Base-by-base conservation (phyloP, 2,113 vertebrate species). In the Nannobrachium achirus region DNA sequence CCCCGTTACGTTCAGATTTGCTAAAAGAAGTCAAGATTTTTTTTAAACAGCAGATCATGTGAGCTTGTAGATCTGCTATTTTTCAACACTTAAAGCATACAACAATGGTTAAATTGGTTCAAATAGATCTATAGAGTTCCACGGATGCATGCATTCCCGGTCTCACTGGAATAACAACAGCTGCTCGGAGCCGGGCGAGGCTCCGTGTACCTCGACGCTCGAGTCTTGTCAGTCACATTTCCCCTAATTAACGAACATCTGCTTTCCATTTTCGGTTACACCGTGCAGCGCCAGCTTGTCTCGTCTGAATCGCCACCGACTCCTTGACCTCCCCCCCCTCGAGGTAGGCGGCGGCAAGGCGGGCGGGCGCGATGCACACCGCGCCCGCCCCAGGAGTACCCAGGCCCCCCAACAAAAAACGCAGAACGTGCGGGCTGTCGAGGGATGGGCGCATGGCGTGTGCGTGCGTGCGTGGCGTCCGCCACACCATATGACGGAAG, bases 191-290 rank as follows among this genome's bases (percentile, higher is more conserved):
- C 92, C 94, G 94, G 81, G 90, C 89, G 76, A 94, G n/a, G 94
- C 94, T 92, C 25, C 89, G 89, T 95, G 96, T 94, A 93, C 92
- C 75, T 87, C 90, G 91, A 94, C 93, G 94, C 95, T 94, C 94
- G 86, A 92, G 93, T 95, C 96, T 97, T 98, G 97, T 98, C 97
- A 98, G 93, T 97, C 96, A 96, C 95, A 93, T 96, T 95, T 97
- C 91, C 95, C 93, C 96, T 99, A 99, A 98, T 99, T 98, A 98
- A 95, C 90, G 93, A 99, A 98, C 97, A 99, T 97, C 97, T 99
- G 97, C 95, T 97, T 94, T 95, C 94, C 91, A 94, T 93, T 95
- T 96, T 94, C 93, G 92, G 95, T 96, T 96, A 94, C 96, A 95
- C 94, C 92, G 94, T 33, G n/a, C 93, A 87, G 93, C 90, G 92